A percentile compares a stretch with the other conserved stretches of the same genome.
phyloP scores from a whole-genome alignment of 2,113 vertebrate species.

The Pomatostomus ruficeps region DNA sequence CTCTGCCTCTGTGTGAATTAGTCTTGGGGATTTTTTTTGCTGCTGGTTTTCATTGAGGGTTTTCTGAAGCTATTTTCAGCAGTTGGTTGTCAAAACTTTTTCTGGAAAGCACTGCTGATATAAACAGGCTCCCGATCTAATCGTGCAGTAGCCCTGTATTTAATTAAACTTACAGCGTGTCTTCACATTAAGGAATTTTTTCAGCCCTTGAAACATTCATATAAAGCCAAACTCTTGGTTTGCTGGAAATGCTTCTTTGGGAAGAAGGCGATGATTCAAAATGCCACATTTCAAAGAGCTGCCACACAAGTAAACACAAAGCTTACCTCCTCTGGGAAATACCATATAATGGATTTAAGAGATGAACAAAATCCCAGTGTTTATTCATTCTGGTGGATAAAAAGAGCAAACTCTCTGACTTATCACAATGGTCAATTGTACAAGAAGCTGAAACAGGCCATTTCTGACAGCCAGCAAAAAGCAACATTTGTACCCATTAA shows the following conservation, averaged over 20 bases:
- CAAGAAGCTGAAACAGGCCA: background rate
- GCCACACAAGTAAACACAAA: constrained; percentile 15
- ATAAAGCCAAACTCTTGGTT: background rate
- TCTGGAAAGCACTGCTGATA: background rate
- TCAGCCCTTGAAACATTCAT: background rate
- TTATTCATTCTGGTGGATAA: constrained; percentile 37
- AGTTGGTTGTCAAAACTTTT: background rate
- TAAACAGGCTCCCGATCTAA: constrained; percentile 13
- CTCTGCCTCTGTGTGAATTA: background rate
- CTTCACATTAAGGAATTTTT: background rate
- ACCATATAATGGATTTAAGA: constrained; percentile 32
- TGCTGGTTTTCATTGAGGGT: background rate
- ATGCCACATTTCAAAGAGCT: background rate
- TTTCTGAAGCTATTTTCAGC: constrained; percentile 29
- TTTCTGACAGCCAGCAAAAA: constrained; percentile 46
- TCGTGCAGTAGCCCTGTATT: background rate
- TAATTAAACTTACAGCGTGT: background rate
- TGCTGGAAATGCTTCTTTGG: background rate
- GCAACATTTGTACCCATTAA: constrained; percentile 29
- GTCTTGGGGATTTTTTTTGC: constrained; percentile 3
- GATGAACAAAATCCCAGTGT: constrained; percentile 44
- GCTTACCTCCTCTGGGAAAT: constrained; percentile 1
- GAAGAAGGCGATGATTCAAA: background rate
- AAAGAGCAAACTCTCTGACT: constrained; percentile 13
- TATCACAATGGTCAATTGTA: constrained; percentile 41